Base-by-base conservation (phyloP, 2,797 vertebrate genomes). In the Acrossocheilus wenchowensis region DNA sequence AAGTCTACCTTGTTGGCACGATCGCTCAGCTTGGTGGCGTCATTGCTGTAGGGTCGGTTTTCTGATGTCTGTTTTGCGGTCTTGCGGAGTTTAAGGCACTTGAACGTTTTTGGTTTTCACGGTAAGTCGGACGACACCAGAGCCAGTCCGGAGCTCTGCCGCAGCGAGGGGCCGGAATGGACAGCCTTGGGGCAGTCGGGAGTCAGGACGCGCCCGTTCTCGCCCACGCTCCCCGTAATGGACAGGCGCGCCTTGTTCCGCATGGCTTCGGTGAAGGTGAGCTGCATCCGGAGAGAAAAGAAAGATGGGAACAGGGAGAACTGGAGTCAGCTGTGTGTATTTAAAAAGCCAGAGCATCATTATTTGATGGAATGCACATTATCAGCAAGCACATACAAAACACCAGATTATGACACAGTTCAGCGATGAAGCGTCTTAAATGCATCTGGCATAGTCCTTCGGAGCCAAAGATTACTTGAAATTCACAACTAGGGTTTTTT, bases 261-360 rank as follows among this genome's bases (percentile, higher is more conserved):
- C 98, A 99, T 99, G 96, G 98, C 98, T 97, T 99, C 98, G 90
- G 98, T 98, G 95, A 99, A 99, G 89, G 98, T 99, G 90, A 99
- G 96, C 98, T 99, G 92, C 45, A 91, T 93, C 91, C 26, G 86
- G 82, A 91, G 88, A 87, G 88, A 92, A 78, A 66, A 91, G 57
- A 91, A 83, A 69, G 1, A 9, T 2, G 82, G 74, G 66, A n/a
- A 66, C 30, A 84, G 15, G 50, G 26, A 95, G 90, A 94, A 92
- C 95, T 89, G 94, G 78, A 93, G 92, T 93, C 93, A 95, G 94
- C 92, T 95, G 96, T 95, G 95, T 96, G 96, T 96, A 78, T 74
- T 81, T 77, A 72, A 72, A 64, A 50, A 64, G 68, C 79, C 57
- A 79, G 81, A 80, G 52, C 54, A 84, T 57, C 19, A 78, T 88